phyloP scores from a whole-genome alignment of 1,140 invertebrate genomes.

The Pogonomyrmex californicus region DNA sequence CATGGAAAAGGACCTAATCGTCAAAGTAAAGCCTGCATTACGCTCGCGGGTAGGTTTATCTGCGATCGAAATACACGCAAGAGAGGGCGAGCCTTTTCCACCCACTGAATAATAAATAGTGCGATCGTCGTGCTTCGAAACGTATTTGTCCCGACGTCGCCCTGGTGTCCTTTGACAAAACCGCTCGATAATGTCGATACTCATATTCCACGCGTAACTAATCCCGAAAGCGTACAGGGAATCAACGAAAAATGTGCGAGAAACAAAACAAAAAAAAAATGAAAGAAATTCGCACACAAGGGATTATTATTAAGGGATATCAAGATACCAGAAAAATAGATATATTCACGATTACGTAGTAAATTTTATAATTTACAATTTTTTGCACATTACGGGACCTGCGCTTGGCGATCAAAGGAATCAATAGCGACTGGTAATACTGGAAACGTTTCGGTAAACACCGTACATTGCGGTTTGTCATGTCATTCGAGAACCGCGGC shows the following conservation, averaged over 20 bases:
- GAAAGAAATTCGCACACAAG: neutral
- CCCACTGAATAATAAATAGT: slow-evolving; percentile 74
- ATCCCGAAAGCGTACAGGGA: slow-evolving; percentile 37
- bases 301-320: no score
- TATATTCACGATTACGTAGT: slow-evolving; percentile 9
- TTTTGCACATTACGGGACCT: neutral
- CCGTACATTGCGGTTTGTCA: slow-evolving; percentile 14
- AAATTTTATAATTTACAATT: slow-evolving; percentile 8
- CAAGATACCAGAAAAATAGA: neutral
- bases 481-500: neutral
- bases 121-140: slow-evolving; percentile 73
- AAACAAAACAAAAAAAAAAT: neutral
- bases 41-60: slow-evolving; percentile 71
- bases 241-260: slow-evolving; percentile 19
- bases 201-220: slow-evolving; percentile 65
- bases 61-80: slow-evolving; percentile 71
- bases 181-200: slow-evolving; percentile 75
- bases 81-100: slow-evolving; percentile 70
- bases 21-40: slow-evolving; percentile 76
- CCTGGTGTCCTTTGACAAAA: slow-evolving; percentile 69
- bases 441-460: slow-evolving; percentile 28
- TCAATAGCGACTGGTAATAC: neutral
- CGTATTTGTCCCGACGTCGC: slow-evolving; percentile 74
- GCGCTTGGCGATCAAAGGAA: neutral
- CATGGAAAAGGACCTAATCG: slow-evolving; percentile 74